These are phyloP conservation scores for Drosophila melanocephala DNA, from an alignment of 2,888 invertebrate genomes.

Conservation along the genomic window DNA sequence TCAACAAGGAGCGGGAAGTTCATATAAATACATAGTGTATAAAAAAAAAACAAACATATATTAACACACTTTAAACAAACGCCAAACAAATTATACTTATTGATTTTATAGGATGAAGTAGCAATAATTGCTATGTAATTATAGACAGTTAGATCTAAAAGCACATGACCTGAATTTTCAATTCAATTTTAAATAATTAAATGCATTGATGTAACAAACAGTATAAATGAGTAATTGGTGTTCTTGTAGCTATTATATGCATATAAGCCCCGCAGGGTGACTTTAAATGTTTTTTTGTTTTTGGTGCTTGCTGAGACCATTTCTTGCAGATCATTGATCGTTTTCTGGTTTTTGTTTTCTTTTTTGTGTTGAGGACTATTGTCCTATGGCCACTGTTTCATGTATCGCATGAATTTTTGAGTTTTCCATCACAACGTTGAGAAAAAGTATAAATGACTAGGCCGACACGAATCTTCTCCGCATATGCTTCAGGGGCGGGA, in stretches of 20 bases:
- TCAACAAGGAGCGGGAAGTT: slow-evolving; percentile 19
- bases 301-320: slow-evolving; percentile 61
- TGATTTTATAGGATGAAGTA: slow-evolving; percentile 21
- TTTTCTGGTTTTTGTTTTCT: not conserved
- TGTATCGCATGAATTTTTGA: slow-evolving; percentile 20
- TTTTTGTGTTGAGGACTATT: slow-evolving; percentile 9
- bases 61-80: slow-evolving; percentile 37
- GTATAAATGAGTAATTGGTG: slow-evolving; percentile 24
- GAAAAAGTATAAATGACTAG: slow-evolving; percentile 55
- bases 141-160: slow-evolving; percentile 66
- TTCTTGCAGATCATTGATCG: slow-evolving; percentile 21
- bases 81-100: slow-evolving; percentile 34
- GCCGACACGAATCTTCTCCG: slow-evolving; percentile 32
- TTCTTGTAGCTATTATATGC: slow-evolving; percentile 13
- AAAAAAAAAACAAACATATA: slow-evolving; percentile 31
- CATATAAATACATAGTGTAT: slow-evolving; percentile 16
- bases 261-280: slow-evolving; percentile 19
- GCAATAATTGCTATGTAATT: slow-evolving; percentile 46
- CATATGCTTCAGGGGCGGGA: not conserved
- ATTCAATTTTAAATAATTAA: slow-evolving; percentile 67
- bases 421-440: slow-evolving; percentile 47
- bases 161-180: slow-evolving; percentile 70
- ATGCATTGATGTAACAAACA: slow-evolving; percentile 73
- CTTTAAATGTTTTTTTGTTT: slow-evolving; percentile 20
- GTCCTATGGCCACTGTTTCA: slow-evolving; percentile 48